These are phyloP conservation scores for Pelodiscus sinensis DNA, from an alignment of 2,113 vertebrate genomes.

Conservation along the genomic window DNA sequence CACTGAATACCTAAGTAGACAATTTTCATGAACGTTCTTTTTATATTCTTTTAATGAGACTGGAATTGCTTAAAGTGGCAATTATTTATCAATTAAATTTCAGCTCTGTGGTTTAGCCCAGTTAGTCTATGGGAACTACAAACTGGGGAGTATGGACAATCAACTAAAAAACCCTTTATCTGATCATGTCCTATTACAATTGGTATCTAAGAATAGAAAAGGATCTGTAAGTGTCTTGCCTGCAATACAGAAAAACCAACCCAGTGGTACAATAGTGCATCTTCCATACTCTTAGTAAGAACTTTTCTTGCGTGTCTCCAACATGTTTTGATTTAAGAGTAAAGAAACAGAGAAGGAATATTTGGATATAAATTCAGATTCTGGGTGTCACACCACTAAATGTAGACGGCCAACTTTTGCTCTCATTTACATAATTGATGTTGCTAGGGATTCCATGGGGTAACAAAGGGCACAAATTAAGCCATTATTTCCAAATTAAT, in stretches of 20 bases:
- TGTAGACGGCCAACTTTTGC: background rate
- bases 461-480: background rate
- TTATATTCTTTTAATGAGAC: constrained; percentile 55
- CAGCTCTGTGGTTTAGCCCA: constrained; percentile 30
- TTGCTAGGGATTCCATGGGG: accelerated
- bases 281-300: background rate
- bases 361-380: background rate
- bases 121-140: constrained; percentile 41
- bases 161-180: background rate
- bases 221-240: background rate
- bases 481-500: background rate
- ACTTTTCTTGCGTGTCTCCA: background rate
- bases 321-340: background rate
- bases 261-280: background rate
- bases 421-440: accelerated
- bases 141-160: constrained; percentile 21
- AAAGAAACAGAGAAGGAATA: background rate
- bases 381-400: background rate
- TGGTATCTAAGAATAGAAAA: background rate
- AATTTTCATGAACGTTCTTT: background rate
- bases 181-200: constrained; percentile 10
- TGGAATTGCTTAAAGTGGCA: constrained; percentile 46
- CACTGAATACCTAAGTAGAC: background rate
- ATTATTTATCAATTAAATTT: constrained; percentile 62
- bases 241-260: background rate